Conservation (phyloP, 2,888 invertebrate genomes). For the Thelaira solivaga region DNA sequence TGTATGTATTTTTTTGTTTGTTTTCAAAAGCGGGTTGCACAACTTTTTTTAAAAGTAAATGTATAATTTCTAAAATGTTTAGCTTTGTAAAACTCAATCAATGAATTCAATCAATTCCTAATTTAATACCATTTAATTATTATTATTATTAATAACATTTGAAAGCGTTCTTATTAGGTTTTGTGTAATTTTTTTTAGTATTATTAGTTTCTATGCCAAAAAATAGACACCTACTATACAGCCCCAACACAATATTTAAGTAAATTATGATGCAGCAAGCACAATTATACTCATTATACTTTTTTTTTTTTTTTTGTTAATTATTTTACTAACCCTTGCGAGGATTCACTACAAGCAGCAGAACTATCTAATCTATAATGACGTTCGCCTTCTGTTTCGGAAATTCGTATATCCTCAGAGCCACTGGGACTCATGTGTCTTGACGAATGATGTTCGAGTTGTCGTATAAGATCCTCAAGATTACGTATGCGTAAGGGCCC, state of each 20-base stretch:
- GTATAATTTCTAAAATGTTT: constrained; percentile 56
- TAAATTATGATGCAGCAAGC: constrained; percentile 61
- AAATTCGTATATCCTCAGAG: constrained; percentile 89
- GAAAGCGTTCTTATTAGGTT: constrained; percentile 57
- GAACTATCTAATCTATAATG: constrained; percentile 90
- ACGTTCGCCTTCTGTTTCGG: constrained; percentile 92
- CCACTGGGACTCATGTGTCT: constrained; percentile 94
- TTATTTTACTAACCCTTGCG: constrained; percentile 81
- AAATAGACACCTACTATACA: constrained; percentile 68
- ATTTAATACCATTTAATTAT: constrained; percentile 57
- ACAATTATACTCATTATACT: constrained; percentile 56
- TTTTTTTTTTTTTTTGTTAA: constrained; percentile 24
- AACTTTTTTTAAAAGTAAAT: constrained; percentile 55
- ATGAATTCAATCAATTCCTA: constrained; percentile 62
- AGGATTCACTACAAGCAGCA: constrained; percentile 84
- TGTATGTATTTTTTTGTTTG: constrained; percentile 21
- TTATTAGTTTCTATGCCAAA: constrained; percentile 61
- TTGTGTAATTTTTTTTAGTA: constrained; percentile 48
- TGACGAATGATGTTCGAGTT: constrained; percentile 90
- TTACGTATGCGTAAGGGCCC: constrained; percentile 93
- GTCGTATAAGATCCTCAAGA: constrained; percentile 92
- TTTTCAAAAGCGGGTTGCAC: constrained; percentile 61
- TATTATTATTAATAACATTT: constrained; percentile 50
- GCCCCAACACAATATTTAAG: constrained; percentile 62
- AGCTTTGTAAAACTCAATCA: constrained; percentile 57